Percentiles rank a stretch among this genome's conserved stretches.
Conservation (phyloP, 2,797 vertebrate genomes). For the Antennarius maculatus region DNA sequence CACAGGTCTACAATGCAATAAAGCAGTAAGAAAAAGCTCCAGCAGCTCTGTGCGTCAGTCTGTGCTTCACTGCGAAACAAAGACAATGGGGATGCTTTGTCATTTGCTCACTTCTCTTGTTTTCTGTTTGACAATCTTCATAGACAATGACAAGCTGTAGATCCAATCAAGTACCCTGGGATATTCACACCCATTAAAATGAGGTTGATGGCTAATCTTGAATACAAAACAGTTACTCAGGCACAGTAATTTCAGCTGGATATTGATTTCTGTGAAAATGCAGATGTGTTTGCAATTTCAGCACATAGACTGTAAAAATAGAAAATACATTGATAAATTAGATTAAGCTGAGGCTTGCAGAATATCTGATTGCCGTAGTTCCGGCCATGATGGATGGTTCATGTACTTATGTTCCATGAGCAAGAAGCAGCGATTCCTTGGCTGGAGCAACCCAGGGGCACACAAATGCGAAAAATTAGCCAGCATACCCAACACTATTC, state of each 20-base stretch:
- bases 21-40: constrained; percentile 21
- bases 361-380: constrained; percentile 40
- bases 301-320: constrained; percentile 31
- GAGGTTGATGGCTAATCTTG: constrained; percentile 24
- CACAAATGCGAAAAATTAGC: constrained; percentile 57
- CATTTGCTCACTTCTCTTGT: constrained; percentile 43
- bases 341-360: constrained; percentile 45
- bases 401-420: constrained; percentile 31
- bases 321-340: constrained; percentile 25
- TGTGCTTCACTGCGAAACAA: constrained; percentile 50
- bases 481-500: constrained; percentile 42
- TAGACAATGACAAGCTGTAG: constrained; percentile 30
- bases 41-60: constrained; percentile 24
- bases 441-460: constrained; percentile 41
- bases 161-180: constrained; percentile 33
- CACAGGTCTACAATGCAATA: constrained; percentile 53
- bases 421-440: constrained; percentile 33
- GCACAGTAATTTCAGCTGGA: constrained; percentile 31
- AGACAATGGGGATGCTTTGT: constrained; percentile 47
- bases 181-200: constrained; percentile 19
- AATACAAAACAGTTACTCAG: constrained; percentile 19
- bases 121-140: constrained; percentile 41
- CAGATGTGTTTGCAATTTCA: constrained; percentile 31
- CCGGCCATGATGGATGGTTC: constrained; percentile 56
- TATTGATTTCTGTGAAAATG: constrained; percentile 58